A percentile compares a stretch with the other conserved stretches of the same genome.
phyloP scores from a whole-genome alignment of 2,888 invertebrate genomes.

The Apamea monoglypha region DNA sequence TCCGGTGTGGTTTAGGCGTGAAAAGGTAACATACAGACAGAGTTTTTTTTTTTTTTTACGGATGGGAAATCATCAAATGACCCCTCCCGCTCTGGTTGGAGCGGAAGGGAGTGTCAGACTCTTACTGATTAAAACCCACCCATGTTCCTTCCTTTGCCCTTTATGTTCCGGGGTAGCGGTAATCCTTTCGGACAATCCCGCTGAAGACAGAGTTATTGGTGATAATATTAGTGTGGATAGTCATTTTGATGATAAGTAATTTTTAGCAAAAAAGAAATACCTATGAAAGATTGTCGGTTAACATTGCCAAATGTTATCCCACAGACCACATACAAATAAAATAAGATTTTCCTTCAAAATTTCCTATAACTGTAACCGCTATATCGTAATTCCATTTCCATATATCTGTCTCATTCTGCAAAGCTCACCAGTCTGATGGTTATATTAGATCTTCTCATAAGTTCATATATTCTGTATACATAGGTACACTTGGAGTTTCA shows the following conservation, averaged over 20 bases:
- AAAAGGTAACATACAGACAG: neutral
- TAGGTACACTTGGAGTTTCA: slow-evolving; percentile 47
- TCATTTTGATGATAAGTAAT: neutral
- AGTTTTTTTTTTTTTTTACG: too few relatives aligned
- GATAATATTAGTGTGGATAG: neutral
- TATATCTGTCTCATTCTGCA: neutral
- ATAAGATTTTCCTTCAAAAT: neutral
- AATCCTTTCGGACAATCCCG: too few relatives aligned
- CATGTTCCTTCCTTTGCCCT: too few relatives aligned
- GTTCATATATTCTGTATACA: slow-evolving; percentile 9
- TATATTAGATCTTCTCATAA: slow-evolving; percentile 18
- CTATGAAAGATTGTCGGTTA: too few relatives aligned
- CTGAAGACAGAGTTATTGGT: too few relatives aligned
- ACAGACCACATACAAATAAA: neutral
- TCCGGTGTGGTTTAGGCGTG: neutral
- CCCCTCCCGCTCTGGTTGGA: too few relatives aligned
- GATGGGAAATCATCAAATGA: too few relatives aligned
- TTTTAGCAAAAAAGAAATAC: too few relatives aligned
- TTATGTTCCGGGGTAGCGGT: too few relatives aligned
- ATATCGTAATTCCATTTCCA: neutral
- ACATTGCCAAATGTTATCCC: neutral
- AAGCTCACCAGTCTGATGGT: neutral
- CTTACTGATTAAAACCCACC: too few relatives aligned
- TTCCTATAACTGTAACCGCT: neutral
- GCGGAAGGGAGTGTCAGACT: too few relatives aligned